Evolutionary conservation across 2,113 vertebrate genomes (phyloP), one percentile per base, ranked within the genome.

Genomic region (Ceratotherium simum): DNA sequence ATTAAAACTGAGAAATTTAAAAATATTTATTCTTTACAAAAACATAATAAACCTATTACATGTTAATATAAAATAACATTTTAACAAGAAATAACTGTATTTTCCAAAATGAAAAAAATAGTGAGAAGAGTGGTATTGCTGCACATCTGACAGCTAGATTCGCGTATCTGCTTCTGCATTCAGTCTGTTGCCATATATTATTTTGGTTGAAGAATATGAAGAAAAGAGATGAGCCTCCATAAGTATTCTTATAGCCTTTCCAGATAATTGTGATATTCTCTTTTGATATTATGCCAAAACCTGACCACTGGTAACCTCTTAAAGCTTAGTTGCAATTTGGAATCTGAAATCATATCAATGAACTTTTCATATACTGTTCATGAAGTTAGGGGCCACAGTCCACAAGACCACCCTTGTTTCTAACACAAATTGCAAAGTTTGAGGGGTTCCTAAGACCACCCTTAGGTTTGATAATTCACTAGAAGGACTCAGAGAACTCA

Each of bases 71-170:
- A 80, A 51, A 21, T 67, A 81, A 80, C 33, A 80, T 60, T 83
- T 93, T 85, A 64, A 72, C 51, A 33, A 56, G 65, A 96, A 60
- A 67, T 79, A 91, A 33, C 46, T 82, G 4, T 51, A 27, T 17
- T 72, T 93, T 95, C 65, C 9, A 73, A 95, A 96, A 82, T 62
- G n/a, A 51, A 58, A 89, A 80, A 91, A 89, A 31, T 36, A 54
- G 6, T 48, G 14, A 33, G 39, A 70, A 46, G 13, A 60, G 7
- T 90, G 48, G 0, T 65, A 65, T 64, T 89, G 8, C 65, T 93
- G 90, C 3, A 48, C 5, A n/a, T 48, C 95, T 95, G 27, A 42
- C 39, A 64, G 11, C 23, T 56, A 4, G 16, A 62, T 67, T 85
- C 39, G 31, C 31, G 1, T 70, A 56, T 78, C 31, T 90, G 46